A percentile compares a stretch with the other conserved stretches of the same genome.
phyloP scores from a whole-genome alignment of 2,113 vertebrate genomes.

The Cercocebus atys region DNA sequence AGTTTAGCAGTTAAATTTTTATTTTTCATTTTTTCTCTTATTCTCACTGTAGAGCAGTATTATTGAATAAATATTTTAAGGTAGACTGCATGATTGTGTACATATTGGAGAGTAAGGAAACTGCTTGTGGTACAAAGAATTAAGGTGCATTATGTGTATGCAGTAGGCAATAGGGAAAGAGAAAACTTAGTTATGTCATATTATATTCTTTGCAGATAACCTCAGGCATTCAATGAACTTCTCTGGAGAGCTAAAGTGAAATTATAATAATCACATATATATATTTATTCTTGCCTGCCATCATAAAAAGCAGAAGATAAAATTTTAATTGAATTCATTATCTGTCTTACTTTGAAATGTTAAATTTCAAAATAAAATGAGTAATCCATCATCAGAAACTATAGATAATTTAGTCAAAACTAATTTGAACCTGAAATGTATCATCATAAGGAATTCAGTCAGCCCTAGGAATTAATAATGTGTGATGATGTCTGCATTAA shows the following conservation, averaged over 20 bases:
- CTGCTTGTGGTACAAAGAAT: not conserved
- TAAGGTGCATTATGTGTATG: not conserved
- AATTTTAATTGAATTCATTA: conserved; percentile 84
- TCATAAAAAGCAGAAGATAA: conserved; percentile 78
- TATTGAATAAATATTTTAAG: conserved; percentile 40
- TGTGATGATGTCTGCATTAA: conserved; percentile 83
- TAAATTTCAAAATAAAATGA: conserved; percentile 81
- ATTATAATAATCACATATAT: conserved; percentile 54
- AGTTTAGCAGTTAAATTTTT: not conserved
- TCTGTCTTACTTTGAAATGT: conserved; percentile 80
- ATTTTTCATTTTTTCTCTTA: not conserved
- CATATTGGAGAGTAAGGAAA: not conserved
- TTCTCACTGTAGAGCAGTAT: not conserved
- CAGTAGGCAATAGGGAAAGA: not conserved
- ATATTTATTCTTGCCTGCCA: conserved; percentile 70
- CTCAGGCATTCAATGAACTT: conserved; percentile 55
- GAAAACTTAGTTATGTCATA: not conserved
- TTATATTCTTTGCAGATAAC: conserved; percentile 66
- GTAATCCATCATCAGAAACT: conserved; percentile 77
- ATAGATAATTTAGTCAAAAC: conserved; percentile 79
- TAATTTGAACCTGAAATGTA: conserved; percentile 83
- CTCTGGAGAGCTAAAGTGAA: conserved; percentile 60
- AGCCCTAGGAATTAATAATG: conserved; percentile 80
- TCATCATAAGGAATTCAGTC: conserved; percentile 75
- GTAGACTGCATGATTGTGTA: not conserved